Evolutionary conservation across 2,797 vertebrate species (phyloP), one percentile per base, ranked within the genome.

Genomic region (Mico argentatus): DNA sequence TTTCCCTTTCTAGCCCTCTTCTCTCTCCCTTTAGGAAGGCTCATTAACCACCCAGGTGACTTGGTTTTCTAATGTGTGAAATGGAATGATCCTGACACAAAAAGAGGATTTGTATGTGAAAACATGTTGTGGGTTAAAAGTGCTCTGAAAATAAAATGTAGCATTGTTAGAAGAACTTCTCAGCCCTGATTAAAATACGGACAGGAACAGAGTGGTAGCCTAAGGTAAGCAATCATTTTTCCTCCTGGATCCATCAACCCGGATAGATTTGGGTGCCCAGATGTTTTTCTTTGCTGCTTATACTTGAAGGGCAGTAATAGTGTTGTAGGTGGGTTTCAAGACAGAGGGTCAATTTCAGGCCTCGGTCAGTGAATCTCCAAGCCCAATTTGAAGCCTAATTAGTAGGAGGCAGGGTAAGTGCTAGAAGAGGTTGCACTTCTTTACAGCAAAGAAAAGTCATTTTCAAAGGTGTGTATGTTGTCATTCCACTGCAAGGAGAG

Each of bases 381-480:
- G 57, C 76, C 75, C 79, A 36, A 12, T 67, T n/a, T 36, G 84
- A 96, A 92, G 61, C 73, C 90, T 94, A 84, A 95, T 92, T 88
- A 92, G 73, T 33, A 77, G 90, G 81, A 94, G 39, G 11, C 75
- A 77, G 75, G 48, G 50, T 36, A 57, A 33, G 50, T 22, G 39
- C 4, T 46, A 79, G 83, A 81, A 90, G 84, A 88, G 46, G 57
- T 15, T 86, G 2, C 33, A 13, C 70, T 95, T 96, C 48, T 55
- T 83, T 44, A 48, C 39, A 90, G 79, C 90, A 84, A 73, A 77
- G 93, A 77, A 85, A 93, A 84, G 55, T 90, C 77, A 39, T 70
- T 97, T 96, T 91, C 72, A 76, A 90, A 61, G n/a, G 67, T 90
- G 91, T 3, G 72, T 75, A 4, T 84, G 26, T 79, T 94, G 94